phyloP scores from a whole-genome alignment of 2,113 vertebrate species.

The Scomber colias region DNA sequence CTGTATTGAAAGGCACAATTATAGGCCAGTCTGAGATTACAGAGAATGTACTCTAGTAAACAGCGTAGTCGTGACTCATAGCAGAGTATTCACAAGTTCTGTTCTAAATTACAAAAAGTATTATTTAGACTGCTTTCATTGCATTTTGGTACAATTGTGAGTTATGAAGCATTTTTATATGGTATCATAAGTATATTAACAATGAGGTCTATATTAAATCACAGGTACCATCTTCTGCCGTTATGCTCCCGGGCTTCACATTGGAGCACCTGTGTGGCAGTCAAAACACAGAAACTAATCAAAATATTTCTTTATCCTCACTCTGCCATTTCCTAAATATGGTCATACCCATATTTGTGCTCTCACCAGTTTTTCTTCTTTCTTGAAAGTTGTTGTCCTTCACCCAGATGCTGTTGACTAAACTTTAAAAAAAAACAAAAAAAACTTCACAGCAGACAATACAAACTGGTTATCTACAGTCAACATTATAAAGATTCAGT shows the following conservation, averaged over 20 bases:
- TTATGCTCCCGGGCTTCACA: not conserved
- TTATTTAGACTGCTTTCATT: not conserved
- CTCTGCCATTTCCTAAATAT: not conserved
- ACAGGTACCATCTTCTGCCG: conserved; percentile 21
- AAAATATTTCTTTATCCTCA: not conserved
- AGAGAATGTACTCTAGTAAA: conserved; percentile 20
- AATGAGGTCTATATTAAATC: not conserved
- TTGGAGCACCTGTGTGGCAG: conserved; percentile 49
- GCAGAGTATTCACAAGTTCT: not conserved
- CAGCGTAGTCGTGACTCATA: conserved; percentile 3
- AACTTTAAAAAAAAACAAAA: not conserved
- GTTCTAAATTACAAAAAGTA: not conserved
- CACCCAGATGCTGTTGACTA: conserved; percentile 10
- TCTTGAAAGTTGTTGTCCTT: conserved; percentile 23
- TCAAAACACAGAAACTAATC: conserved; percentile 58
- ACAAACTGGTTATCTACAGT: conserved; percentile 38
- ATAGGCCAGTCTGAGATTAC: conserved; percentile 42
- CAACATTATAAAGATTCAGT: conserved; percentile 29
- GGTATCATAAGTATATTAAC: not conserved
- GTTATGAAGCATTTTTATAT: not conserved
- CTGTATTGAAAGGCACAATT: not conserved
- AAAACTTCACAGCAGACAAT: conserved; percentile 35
- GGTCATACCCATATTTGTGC: not conserved
- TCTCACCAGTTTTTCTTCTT: not conserved
- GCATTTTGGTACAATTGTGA: not conserved